Percentiles rank a stretch among this genome's conserved stretches.
These are phyloP conservation scores for Pyrocoelia pectoralis DNA, from an alignment of 2,888 invertebrate species.

Conservation along the genomic window DNA sequence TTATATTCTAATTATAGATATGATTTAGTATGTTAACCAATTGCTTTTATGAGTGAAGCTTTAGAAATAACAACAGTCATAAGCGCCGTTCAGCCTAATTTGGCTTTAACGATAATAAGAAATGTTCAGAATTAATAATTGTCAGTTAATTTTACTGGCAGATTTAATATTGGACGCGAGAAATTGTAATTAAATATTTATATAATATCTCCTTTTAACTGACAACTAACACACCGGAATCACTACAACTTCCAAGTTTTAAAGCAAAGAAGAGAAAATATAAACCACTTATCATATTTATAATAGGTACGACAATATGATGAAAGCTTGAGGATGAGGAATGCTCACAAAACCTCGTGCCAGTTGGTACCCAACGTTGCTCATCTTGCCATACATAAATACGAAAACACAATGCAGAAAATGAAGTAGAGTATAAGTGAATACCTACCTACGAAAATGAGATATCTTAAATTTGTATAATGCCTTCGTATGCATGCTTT, in stretches of 20 bases:
- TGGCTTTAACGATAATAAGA: too few relatives aligned
- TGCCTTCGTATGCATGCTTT: conserved; percentile 10
- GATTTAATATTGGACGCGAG: too few relatives aligned
- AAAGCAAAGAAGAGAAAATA: conserved; percentile 15
- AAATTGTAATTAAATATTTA: too few relatives aligned
- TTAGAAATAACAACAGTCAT: too few relatives aligned
- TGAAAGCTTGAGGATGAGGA: conserved; percentile 34
- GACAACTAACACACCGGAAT: too few relatives aligned
- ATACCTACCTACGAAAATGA: conserved; percentile 17
- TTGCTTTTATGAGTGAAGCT: too few relatives aligned
- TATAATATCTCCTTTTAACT: too few relatives aligned
- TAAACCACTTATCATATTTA: conserved; percentile 20
- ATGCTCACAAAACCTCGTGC: conserved; percentile 28
- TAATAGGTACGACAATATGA: conserved; percentile 39
- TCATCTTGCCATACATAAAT: conserved; percentile 26
- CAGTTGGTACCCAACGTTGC: conserved; percentile 31
- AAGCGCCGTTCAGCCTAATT: not conserved
- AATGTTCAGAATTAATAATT: too few relatives aligned
- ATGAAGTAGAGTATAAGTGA: conserved; percentile 21
- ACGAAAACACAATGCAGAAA: conserved; percentile 32
- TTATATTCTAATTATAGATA: conserved; percentile 26
- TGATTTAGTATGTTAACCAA: conserved; percentile 16
- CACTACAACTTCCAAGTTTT: too few relatives aligned
- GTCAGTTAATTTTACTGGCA: too few relatives aligned
- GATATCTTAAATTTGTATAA: conserved; percentile 20